Evolutionary conservation across 2,113 vertebrate genomes (phyloP).

Genomic region (Oreocharis arfaki): DNA sequence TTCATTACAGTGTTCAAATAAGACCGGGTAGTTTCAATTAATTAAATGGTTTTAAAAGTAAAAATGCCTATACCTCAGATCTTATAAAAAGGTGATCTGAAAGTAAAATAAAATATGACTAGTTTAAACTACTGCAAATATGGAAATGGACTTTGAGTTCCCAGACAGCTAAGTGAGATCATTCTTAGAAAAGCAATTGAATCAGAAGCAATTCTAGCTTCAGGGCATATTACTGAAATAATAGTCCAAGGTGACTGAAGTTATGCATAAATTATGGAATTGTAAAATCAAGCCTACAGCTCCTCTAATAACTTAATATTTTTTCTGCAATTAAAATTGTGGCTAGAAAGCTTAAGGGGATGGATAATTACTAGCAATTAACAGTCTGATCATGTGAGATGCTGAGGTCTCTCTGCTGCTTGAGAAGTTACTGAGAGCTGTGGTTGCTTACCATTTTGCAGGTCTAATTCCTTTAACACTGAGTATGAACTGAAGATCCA

Average conservation of each 20-base stretch:
- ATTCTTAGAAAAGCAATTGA: background rate
- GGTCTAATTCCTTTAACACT: background rate
- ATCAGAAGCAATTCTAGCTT: background rate
- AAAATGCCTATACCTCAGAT: background rate
- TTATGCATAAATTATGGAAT: background rate
- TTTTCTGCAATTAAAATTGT: conserved; percentile 35
- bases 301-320: background rate
- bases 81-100: background rate
- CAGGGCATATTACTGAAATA: background rate
- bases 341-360: background rate
- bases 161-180: background rate
- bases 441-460: background rate
- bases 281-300: background rate
- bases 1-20: background rate
- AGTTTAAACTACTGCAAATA: background rate
- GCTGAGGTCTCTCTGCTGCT: background rate
- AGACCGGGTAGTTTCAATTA: background rate
- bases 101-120: background rate
- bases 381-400: background rate
- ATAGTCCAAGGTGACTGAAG: background rate
- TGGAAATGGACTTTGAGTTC: background rate
- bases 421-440: background rate
- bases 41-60: background rate
- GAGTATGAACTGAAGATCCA: background rate
- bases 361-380: conserved; percentile 36